These are phyloP conservation scores for Clytia hemisphaerica DNA, from an alignment of 30 jellyfish, hydroid and myxozoan species.

Conservation along the genomic window DNA sequence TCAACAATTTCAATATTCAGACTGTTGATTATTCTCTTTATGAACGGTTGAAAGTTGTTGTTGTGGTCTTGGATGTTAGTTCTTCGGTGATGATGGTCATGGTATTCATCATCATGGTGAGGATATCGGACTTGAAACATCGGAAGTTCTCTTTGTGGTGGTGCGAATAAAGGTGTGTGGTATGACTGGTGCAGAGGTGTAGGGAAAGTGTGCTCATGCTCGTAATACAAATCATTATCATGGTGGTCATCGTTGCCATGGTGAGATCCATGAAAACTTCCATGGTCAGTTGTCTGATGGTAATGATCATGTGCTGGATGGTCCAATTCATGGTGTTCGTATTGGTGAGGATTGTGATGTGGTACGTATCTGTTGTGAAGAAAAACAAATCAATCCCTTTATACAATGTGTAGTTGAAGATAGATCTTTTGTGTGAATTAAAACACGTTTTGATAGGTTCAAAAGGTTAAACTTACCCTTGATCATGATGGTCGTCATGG, in stretches of 20 bases:
- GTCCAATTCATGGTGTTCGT: neutral
- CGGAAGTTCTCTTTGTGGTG: slow-evolving; percentile 18
- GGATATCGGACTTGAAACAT: slow-evolving; percentile 17
- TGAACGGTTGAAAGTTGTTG: too few species aligned
- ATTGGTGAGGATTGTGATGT: too few species aligned
- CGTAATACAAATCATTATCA: neutral
- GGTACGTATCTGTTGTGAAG: too few species aligned
- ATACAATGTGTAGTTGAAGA: too few species aligned
- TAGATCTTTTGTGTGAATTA: too few species aligned
- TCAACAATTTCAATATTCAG: too few species aligned
- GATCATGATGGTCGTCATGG: too few species aligned
- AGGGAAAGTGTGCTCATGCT: slow-evolving; percentile 16
- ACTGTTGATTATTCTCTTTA: too few species aligned
- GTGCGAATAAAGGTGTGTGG: slow-evolving; percentile 2
- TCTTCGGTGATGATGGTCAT: slow-evolving; percentile 10
- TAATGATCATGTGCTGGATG: slow-evolving; percentile 15
- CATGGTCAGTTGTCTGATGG: slow-evolving; percentile 16
- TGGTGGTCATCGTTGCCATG: neutral
- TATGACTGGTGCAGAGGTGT: slow-evolving; percentile 5
- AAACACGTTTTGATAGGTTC: too few species aligned
- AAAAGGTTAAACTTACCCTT: too few species aligned
- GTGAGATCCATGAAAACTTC: neutral
- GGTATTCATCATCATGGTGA: neutral
- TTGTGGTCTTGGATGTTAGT: too few species aligned
- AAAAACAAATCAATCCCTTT: too few species aligned